These are phyloP conservation scores for Lagopus muta DNA, from an alignment of 2,113 vertebrate genomes.

Conservation along the genomic window DNA sequence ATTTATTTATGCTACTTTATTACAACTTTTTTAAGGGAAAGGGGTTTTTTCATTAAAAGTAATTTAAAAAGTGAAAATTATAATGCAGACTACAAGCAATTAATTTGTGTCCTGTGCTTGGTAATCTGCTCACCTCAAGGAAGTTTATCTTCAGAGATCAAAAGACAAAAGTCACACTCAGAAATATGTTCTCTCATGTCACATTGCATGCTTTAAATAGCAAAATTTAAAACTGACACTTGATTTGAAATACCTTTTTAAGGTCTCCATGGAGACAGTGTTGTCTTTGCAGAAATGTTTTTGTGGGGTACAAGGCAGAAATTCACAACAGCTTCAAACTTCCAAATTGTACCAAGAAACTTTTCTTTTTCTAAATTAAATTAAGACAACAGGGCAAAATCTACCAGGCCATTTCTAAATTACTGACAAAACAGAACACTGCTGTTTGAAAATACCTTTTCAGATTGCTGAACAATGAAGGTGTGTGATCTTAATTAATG, in stretches of 20 bases:
- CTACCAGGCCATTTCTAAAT: not conserved
- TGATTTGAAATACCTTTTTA: not conserved
- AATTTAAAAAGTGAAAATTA: not conserved
- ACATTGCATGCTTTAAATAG: not conserved
- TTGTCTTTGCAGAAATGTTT: not conserved
- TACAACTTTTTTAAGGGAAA: not conserved
- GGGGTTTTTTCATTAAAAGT: not conserved
- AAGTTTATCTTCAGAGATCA: conserved; percentile 45
- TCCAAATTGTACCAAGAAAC: not conserved
- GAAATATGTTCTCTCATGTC: not conserved
- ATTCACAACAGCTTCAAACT: not conserved
- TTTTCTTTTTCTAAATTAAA: not conserved
- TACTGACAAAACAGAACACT: not conserved
- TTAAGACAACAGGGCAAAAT: not conserved
- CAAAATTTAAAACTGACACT: not conserved
- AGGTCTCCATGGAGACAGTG: not conserved
- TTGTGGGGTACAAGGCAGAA: not conserved
- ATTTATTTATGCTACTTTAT: conserved; percentile 10
- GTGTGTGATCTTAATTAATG: not conserved
- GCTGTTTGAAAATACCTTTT: not conserved
- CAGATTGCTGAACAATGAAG: not conserved
- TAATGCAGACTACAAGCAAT: not conserved
- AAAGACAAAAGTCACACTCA: conserved; percentile 11
- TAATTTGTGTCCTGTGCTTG: not conserved
- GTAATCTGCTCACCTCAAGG: conserved; percentile 14